Conservation (phyloP, 2,113 vertebrate species). For the Labeo rohita region DNA sequence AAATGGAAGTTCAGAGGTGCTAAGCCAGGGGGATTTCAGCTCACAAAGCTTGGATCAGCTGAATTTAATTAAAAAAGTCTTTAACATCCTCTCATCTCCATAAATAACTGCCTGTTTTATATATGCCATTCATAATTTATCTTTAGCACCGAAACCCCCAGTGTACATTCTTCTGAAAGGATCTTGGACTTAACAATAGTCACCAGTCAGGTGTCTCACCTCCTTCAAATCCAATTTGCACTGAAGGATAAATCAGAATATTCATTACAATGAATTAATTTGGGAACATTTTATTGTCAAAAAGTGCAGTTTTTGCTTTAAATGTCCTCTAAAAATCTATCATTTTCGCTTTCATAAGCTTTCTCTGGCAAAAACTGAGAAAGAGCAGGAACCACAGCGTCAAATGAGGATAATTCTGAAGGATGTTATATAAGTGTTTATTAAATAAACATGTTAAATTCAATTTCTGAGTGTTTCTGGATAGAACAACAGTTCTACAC, state of each 20-base stretch:
- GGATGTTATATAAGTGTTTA: neutral
- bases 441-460: neutral
- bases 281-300: neutral
- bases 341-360: neutral
- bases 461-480: neutral
- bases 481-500: neutral
- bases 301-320: neutral
- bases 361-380: neutral
- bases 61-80: slow-evolving; percentile 66
- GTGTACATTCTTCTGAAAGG: neutral
- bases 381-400: neutral
- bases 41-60: slow-evolving; percentile 61
- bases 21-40: slow-evolving; percentile 11
- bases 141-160: slow-evolving; percentile 37
- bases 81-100: slow-evolving; percentile 67
- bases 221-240: neutral
- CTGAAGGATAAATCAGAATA: slow-evolving; percentile 1
- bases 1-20: slow-evolving; percentile 49
- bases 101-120: slow-evolving; percentile 66
- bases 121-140: slow-evolving; percentile 62
- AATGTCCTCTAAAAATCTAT: neutral
- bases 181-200: neutral
- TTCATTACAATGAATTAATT: neutral
- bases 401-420: neutral
- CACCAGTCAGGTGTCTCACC: slow-evolving; percentile 2